Conservation (phyloP, 2,888 invertebrate genomes). For the Callyntrura sp. region DNA sequence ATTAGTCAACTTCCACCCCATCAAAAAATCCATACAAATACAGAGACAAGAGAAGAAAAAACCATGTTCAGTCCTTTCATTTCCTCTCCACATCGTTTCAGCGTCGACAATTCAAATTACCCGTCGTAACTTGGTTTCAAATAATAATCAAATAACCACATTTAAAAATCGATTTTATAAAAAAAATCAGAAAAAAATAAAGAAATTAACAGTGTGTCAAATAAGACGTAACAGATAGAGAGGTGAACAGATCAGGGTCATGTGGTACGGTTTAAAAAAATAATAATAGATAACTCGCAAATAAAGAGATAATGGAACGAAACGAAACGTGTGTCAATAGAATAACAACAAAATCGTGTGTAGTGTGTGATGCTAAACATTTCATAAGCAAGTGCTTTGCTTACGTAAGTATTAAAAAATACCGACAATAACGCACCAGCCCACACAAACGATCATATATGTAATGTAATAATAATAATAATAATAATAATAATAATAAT, state of each 20-base stretch:
- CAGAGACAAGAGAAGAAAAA: constrained; percentile 4
- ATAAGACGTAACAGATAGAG: constrained; percentile 55
- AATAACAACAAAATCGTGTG: constrained; percentile 20
- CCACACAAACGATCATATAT: constrained; percentile 41
- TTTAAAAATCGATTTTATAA: not conserved
- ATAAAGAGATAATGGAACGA: constrained; percentile 5
- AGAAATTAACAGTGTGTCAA: not conserved
- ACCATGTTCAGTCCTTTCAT: constrained; percentile 76
- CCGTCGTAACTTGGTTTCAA: not conserved
- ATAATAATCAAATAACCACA: not conserved
- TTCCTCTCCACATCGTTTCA: constrained; percentile 60
- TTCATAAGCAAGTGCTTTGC: not conserved
- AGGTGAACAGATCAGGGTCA: constrained; percentile 65
- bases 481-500: no score
- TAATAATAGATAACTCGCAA: not conserved
- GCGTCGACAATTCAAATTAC: constrained; percentile 49
- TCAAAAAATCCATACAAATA: not conserved
- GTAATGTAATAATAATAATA: no score
- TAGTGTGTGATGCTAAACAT: constrained; percentile 48
- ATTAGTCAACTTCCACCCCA: not conserved
- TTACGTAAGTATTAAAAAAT: constrained; percentile 1
- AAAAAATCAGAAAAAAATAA: constrained; percentile 1
- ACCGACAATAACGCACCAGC: constrained; percentile 35
- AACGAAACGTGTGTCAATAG: not conserved
- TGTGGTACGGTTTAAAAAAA: not conserved